Evolutionary conservation across 1,140 invertebrate species (phyloP).

Genomic region (Bombus confusus): DNA sequence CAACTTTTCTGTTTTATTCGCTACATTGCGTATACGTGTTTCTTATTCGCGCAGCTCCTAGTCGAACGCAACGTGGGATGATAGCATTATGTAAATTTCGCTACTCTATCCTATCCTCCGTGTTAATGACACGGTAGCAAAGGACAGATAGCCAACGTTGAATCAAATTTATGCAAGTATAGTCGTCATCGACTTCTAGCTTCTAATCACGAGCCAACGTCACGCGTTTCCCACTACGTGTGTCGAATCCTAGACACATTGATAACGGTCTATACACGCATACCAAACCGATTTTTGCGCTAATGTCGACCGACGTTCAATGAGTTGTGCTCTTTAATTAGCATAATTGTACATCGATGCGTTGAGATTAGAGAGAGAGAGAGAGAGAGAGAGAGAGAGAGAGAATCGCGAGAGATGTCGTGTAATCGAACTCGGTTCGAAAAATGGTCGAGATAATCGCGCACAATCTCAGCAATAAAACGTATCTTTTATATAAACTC

Average conservation of each 20-base stretch:
- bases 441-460: neutral
- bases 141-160: neutral
- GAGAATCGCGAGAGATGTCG: no score
- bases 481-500: neutral
- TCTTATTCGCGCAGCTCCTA: neutral
- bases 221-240: constrained; percentile 16
- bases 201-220: constrained; percentile 44
- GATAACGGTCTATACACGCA: constrained; percentile 14
- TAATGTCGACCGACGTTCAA: neutral
- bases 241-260: neutral
- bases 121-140: constrained; percentile 6
- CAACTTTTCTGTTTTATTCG: neutral
- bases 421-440: neutral
- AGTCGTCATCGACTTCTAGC: constrained; percentile 2
- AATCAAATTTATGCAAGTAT: constrained; percentile 17
- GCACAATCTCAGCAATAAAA: neutral
- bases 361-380: neutral
- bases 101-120: neutral
- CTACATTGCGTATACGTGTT: neutral
- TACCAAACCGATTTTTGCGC: neutral
- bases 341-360: neutral
- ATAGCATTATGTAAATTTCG: constrained; percentile 1
- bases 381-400: no score
- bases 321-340: neutral
- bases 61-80: neutral